Conservation (phyloP, 2,888 invertebrate species). For the Teleiodes luculella region DNA sequence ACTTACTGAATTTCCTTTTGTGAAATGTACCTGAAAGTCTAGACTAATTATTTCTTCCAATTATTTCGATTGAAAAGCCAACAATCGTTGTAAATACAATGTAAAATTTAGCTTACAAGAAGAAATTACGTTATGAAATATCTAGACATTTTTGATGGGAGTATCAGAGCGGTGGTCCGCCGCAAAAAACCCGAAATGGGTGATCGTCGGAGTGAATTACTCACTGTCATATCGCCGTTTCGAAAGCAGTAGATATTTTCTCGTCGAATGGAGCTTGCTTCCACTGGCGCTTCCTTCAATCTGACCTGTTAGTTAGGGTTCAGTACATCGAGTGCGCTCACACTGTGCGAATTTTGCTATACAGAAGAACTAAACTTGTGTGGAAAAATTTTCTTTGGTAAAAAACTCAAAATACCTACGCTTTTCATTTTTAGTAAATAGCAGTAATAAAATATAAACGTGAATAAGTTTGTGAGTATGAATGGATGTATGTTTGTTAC, state of each 20-base stretch:
- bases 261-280: conserved; percentile 38
- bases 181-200: conserved; percentile 23
- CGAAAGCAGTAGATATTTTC: conserved; percentile 37
- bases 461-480: no score
- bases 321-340: conserved; percentile 42
- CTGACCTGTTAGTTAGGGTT: conserved; percentile 61
- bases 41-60: no score
- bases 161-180: neutral
- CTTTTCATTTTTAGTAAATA: no score
- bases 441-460: no score
- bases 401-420: no score
- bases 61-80: no score
- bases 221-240: conserved; percentile 44
- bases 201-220: conserved; percentile 34
- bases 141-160: neutral
- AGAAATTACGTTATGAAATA: no score
- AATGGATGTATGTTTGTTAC: no score
- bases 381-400: neutral
- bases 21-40: no score
- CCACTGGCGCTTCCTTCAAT: conserved; percentile 39
- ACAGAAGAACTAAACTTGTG: neutral
- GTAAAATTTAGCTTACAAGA: no score
- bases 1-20: no score
- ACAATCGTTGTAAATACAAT: no score
- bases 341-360: conserved; percentile 36